phyloP scores from a whole-genome alignment of 2,888 invertebrate genomes.

The Petrolisthes cinctipes region DNA sequence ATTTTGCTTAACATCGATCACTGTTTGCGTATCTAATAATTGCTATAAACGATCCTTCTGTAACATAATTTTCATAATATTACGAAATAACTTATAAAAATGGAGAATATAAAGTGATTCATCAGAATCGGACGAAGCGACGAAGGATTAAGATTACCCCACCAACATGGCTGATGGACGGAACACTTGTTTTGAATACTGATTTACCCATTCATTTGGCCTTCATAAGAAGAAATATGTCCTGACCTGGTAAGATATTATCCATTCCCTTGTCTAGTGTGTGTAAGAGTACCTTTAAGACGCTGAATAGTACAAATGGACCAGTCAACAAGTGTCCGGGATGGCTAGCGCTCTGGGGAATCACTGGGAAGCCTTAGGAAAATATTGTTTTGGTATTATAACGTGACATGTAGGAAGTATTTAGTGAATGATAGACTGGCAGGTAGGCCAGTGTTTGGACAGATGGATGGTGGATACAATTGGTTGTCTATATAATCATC shows the following conservation, averaged over 20 bases:
- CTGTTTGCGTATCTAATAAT: neutral
- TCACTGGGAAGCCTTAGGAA: conserved; percentile 21
- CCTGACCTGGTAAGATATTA: conserved; percentile 43
- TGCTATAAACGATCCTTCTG: neutral
- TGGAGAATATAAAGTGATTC: neutral
- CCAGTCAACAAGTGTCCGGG: conserved; percentile 41
- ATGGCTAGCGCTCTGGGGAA: neutral
- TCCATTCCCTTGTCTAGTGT: neutral
- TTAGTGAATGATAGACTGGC: neutral
- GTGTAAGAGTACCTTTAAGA: too few species aligned
- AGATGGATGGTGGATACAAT: neutral
- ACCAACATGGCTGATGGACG: conserved; percentile 51
- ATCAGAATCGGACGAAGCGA: conserved; percentile 25
- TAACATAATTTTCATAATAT: neutral
- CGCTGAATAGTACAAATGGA: neutral
- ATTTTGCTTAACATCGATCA: neutral
- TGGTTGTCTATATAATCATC: neutral
- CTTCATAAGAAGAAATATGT: conserved; percentile 30
- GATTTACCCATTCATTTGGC: conserved; percentile 1
- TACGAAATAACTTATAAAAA: neutral
- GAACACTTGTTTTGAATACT: conserved; percentile 48
- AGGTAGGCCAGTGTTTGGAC: neutral
- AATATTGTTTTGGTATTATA: conserved; percentile 22
- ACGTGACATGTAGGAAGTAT: conserved; percentile 18
- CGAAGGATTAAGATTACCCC: conserved; percentile 29